Conservation (phyloP, 2,797 vertebrate genomes). For the Pelodytes ibericus region DNA sequence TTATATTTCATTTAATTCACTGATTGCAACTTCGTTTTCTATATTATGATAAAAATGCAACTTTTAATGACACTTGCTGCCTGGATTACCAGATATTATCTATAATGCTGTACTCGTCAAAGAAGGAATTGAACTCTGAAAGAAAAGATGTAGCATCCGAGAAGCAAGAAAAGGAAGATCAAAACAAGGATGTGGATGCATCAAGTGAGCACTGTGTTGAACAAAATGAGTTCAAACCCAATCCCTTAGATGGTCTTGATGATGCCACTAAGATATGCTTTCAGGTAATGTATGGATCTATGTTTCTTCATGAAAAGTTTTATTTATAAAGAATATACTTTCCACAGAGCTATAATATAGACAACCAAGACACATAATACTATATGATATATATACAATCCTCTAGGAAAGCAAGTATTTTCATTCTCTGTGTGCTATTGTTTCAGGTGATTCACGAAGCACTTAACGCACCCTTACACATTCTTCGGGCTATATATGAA, state of each 20-base stretch:
- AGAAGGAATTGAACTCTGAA: slow-evolving; percentile 88
- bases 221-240: slow-evolving; percentile 78
- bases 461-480: slow-evolving; percentile 91
- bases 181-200: slow-evolving; percentile 78
- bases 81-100: slow-evolving; percentile 81
- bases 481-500: slow-evolving; percentile 94
- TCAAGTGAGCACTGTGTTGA: slow-evolving; percentile 76
- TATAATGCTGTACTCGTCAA: slow-evolving; percentile 96
- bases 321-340: no score
- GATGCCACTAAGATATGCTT: slow-evolving; percentile 97
- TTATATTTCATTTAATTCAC: no score
- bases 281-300: slow-evolving; percentile 75
- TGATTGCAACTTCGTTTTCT: no score
- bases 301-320: no score
- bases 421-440: background rate
- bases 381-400: no score
- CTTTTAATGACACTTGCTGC: background rate
- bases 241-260: slow-evolving; percentile 92
- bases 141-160: slow-evolving; percentile 75
- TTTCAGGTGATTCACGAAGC: slow-evolving; percentile 93
- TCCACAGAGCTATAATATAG: no score
- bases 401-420: no score
- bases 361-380: no score
- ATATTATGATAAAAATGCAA: background rate
- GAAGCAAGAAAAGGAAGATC: slow-evolving; percentile 80